These are phyloP conservation scores for Hydractinia symbiolongicarpus DNA, from an alignment of 30 jellyfish, hydroid and myxozoan species.

Conservation along the genomic window DNA sequence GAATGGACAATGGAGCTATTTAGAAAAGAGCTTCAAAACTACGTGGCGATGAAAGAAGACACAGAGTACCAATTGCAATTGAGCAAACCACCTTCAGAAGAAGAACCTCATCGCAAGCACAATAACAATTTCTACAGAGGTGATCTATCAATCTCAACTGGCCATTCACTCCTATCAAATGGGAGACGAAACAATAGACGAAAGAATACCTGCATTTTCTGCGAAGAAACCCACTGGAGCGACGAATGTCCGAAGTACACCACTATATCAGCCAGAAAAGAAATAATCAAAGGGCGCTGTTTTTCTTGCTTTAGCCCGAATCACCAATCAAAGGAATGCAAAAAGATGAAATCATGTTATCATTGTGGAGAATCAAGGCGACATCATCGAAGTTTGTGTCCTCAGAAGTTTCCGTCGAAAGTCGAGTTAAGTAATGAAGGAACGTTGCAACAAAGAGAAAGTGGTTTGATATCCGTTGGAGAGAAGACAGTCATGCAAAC, in stretches of 20 bases:
- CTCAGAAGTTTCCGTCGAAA: not conserved
- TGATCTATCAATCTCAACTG: too few species aligned
- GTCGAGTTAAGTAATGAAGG: too few species aligned
- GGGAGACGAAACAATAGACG: too few species aligned
- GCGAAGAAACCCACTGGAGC: too few species aligned
- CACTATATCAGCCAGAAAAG: too few species aligned
- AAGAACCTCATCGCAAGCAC: too few species aligned
- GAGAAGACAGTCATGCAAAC: slow-evolving; percentile 45
- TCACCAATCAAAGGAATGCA: not conserved
- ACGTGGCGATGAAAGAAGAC: not conserved
- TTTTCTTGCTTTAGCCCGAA: not conserved
- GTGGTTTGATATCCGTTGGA: too few species aligned
- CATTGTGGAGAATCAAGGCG: not conserved
- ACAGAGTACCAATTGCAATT: not conserved
- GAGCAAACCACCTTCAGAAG: too few species aligned
- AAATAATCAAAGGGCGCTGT: too few species aligned
- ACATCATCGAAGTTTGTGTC: slow-evolving; percentile 22
- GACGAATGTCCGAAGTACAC: too few species aligned
- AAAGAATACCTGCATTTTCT: too few species aligned
- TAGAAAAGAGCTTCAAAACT: not conserved
- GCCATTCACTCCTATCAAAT: not conserved
- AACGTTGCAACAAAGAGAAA: not conserved
- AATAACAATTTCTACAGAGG: too few species aligned
- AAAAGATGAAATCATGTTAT: not conserved
- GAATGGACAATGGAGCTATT: slow-evolving; percentile 21